Base-by-base conservation (phyloP, 2,113 vertebrate genomes). In the Mastomys coucha region DNA sequence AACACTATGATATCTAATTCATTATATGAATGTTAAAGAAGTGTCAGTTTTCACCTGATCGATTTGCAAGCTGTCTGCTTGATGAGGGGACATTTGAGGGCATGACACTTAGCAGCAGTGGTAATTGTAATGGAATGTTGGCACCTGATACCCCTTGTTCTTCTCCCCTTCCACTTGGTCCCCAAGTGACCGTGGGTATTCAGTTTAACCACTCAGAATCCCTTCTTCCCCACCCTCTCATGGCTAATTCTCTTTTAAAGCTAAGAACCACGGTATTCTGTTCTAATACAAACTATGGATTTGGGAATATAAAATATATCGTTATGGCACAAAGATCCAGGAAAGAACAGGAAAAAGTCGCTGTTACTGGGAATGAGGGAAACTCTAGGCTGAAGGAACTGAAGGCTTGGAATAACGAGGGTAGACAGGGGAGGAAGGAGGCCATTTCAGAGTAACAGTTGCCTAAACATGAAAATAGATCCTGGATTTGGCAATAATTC, bases 381-480 rank as follows among this genome's bases (percentile, higher is more conserved):
- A 91, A 75, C 88, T 89, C 33, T 87, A 75, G 17, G n/a, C 22
- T 89, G 42, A 81, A 69, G 84, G 49, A 77, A 77, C 5, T 39
- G 39, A 17, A 17, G 36, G 65, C 56, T 84, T 49, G 70, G 58
- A 72, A 58, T 36, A 69, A 16, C 1, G 1, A 91, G n/a, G 28
- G 42, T 87, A 19, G 49, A 87, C 24, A 20, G 3, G 0, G 19
- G 36, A 42, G 19, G 51, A 73, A 26, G 95, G 63, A 91, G 88
- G 31, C 42, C 78, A 65, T 93, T 88, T 60, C 49, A 93, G 82
- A 75, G 36, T 80, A 88, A 76, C 84, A 96, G 88, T 76, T 97
- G 75, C 39, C 94, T 96, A 88, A 75, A 91, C 67, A 58, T 19
- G 33, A 67, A 97, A 96, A 93, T 82, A 92, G 63, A 91, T 77